Conservation (phyloP, 2,888 invertebrate genomes). For the Xylophagus ater region DNA sequence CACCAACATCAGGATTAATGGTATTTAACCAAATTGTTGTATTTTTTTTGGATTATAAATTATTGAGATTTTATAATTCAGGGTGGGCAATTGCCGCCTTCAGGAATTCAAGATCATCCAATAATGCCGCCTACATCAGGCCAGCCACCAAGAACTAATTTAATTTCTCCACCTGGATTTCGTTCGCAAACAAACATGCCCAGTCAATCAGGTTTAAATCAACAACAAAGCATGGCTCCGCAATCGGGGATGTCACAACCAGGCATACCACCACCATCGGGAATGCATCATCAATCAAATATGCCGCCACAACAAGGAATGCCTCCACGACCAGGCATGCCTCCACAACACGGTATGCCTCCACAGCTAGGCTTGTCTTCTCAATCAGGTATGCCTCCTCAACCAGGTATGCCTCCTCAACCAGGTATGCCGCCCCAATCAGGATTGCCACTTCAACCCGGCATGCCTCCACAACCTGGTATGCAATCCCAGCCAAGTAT, state of each 20-base stretch:
- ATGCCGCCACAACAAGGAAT: constrained; percentile 20
- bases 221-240: constrained; percentile 13
- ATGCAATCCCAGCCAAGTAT: constrained; percentile 17
- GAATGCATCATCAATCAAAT: constrained; percentile 4
- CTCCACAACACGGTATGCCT: constrained; percentile 17
- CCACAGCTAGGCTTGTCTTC: constrained; percentile 12
- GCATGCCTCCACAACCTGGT: constrained; percentile 5
- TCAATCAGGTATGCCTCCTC: constrained; percentile 7
- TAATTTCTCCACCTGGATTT: constrained; percentile 2
- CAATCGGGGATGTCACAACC: constrained; percentile 2
- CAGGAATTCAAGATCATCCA: no score
- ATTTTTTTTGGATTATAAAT: no score
- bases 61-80: no score
- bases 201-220: not conserved
- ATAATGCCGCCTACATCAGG: constrained; percentile 12
- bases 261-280: constrained; percentile 6
- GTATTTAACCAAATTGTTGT: no score
- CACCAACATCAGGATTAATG: no score
- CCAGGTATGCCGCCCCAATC: constrained; percentile 9
- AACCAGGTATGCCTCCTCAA: constrained; percentile 6
- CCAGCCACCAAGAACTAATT: constrained; percentile 9
- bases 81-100: no score
- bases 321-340: constrained; percentile 11
- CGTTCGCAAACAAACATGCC: not conserved
- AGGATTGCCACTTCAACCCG: constrained; percentile 12